A percentile compares a stretch with the other conserved stretches of the same genome.
These are phyloP conservation scores for Bambusicola thoracicus DNA, from an alignment of 2,113 vertebrate genomes.

Conservation along the genomic window DNA sequence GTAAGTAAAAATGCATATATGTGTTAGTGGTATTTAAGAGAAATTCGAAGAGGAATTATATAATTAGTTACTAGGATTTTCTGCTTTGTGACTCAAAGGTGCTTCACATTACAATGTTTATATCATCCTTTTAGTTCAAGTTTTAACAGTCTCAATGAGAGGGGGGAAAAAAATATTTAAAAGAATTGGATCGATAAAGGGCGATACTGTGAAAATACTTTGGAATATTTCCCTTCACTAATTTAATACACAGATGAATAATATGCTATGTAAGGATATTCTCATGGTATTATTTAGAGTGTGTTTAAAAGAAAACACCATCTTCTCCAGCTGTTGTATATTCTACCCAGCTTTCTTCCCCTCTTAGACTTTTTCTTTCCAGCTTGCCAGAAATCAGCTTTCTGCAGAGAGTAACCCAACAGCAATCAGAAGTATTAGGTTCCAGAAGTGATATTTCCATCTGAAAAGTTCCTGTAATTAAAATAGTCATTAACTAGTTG, in stretches of 20 bases:
- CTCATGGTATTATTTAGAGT: neutral
- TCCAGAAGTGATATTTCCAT: neutral
- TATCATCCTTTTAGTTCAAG: neutral
- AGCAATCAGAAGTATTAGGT: neutral
- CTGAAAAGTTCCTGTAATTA: neutral
- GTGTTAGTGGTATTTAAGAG: neutral
- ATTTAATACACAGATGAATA: neutral
- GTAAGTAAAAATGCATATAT: neutral
- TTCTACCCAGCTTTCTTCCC: neutral
- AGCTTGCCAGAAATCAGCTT: neutral
- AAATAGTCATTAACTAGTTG: neutral
- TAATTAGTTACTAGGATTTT: neutral
- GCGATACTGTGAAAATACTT: neutral
- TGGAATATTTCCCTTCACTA: neutral
- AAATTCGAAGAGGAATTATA: neutral
- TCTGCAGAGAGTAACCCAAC: neutral
- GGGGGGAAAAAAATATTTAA: neutral
- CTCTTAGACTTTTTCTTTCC: neutral
- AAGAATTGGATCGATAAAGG: neutral
- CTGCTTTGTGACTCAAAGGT: neutral
- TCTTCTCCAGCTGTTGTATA: neutral
- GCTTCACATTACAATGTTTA: neutral
- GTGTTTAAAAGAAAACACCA: neutral
- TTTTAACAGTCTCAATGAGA: neutral
- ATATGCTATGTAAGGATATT: neutral